These are phyloP conservation scores for Brenthis ino DNA, from an alignment of 2,888 invertebrate species.

Conservation along the genomic window DNA sequence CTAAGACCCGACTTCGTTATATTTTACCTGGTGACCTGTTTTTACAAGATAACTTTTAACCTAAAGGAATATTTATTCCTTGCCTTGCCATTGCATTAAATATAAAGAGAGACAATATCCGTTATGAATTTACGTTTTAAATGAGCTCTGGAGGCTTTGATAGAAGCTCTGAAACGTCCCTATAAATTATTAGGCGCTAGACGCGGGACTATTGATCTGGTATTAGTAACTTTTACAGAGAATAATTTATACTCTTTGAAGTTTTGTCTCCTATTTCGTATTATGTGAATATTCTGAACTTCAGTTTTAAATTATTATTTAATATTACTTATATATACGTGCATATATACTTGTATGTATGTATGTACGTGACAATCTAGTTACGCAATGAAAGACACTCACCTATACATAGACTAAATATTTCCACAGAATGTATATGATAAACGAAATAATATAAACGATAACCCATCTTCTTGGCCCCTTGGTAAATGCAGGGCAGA, in stretches of 20 bases:
- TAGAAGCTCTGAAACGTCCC: neutral
- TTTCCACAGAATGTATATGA: neutral
- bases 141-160: neutral
- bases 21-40: constrained; percentile 40
- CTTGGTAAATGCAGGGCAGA: constrained; percentile 13
- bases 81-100: constrained; percentile 29
- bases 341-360: too few species aligned
- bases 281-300: too few species aligned
- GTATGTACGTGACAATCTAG: too few species aligned
- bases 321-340: too few species aligned
- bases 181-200: neutral
- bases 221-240: too few species aligned
- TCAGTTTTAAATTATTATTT: too few species aligned
- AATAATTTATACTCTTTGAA: too few species aligned
- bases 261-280: too few species aligned
- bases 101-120: neutral
- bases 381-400: too few species aligned
- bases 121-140: constrained; percentile 3
- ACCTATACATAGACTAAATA: neutral
- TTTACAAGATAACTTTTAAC: constrained; percentile 37
- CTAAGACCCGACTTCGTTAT: constrained; percentile 38
- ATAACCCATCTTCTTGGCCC: constrained; percentile 27
- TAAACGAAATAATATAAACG: constrained; percentile 2
- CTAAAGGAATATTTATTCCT: constrained; percentile 27
- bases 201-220: too few species aligned